Evolutionary conservation across 2,797 vertebrate species (phyloP).

Genomic region (Antrozous pallidus): DNA sequence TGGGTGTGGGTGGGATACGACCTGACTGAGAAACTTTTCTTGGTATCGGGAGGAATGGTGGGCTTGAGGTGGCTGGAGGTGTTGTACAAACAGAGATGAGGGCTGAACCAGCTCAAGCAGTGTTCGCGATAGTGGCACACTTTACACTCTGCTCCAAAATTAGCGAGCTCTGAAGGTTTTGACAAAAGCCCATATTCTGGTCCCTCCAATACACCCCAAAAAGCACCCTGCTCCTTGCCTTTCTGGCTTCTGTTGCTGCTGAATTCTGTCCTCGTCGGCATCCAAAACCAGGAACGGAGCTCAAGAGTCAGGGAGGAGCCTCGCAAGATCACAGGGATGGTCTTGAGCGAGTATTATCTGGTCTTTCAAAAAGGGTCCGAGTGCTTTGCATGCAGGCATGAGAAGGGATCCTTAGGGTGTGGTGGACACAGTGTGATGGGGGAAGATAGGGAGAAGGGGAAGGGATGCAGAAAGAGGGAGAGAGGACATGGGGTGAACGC

Average conservation of each 20-base stretch:
- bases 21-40: constrained; percentile 59
- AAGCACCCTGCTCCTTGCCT: constrained; percentile 52
- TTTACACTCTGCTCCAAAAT: constrained; percentile 47
- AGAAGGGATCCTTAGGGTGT: constrained; percentile 6
- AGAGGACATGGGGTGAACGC: background rate
- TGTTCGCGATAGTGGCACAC: background rate
- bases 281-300: constrained; percentile 15
- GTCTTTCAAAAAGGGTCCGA: background rate
- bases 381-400: constrained; percentile 37
- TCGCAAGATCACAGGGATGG: background rate
- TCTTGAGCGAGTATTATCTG: constrained; percentile 48
- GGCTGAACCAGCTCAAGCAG: background rate
- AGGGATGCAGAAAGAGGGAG: constrained; percentile 17
- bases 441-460: background rate
- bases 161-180: constrained; percentile 50
- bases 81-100: constrained; percentile 70
- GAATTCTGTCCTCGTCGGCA: constrained; percentile 2
- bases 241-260: background rate
- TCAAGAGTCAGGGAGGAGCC: constrained; percentile 31
- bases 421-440: background rate
- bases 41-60: background rate
- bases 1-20: background rate
- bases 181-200: constrained; percentile 72
- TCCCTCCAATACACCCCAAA: constrained; percentile 60
- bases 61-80: constrained; percentile 26